phyloP scores from a whole-genome alignment of 2,888 invertebrate species.

The Cepaea hortensis region DNA sequence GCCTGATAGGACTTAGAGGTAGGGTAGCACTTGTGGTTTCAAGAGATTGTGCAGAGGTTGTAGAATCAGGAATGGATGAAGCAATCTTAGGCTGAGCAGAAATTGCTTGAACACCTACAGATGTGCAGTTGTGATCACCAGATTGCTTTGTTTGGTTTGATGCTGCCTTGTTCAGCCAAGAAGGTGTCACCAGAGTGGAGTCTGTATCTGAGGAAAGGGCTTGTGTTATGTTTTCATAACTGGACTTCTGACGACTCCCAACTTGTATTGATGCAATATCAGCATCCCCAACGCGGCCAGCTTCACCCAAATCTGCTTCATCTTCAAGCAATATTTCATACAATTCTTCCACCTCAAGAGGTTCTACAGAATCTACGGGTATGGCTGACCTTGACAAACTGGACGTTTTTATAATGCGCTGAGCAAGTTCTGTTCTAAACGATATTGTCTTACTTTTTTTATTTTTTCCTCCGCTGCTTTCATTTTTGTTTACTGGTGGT shows the following conservation, averaged over 20 bases:
- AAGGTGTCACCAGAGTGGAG: neutral
- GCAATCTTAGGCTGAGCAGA: neutral
- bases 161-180: neutral
- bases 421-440: slow-evolving; percentile 54
- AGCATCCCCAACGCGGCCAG: slow-evolving; percentile 2
- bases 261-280: neutral
- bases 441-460: slow-evolving; percentile 50
- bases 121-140: neutral
- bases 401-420: slow-evolving; percentile 43
- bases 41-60: neutral
- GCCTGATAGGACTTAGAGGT: neutral
- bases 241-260: neutral
- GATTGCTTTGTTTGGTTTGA: neutral
- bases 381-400: slow-evolving; percentile 37
- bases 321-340: slow-evolving; percentile 53
- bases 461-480: neutral
- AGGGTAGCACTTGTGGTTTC: neutral
- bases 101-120: neutral
- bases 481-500: neutral
- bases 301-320: slow-evolving; percentile 33
- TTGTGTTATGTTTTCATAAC: neutral
- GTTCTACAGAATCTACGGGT: slow-evolving; percentile 32
- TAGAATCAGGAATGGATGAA: neutral
- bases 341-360: slow-evolving; percentile 52
- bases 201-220: no score